Evolutionary conservation across 2,797 vertebrate species (phyloP).

Genomic region (Nyctibius grandis): DNA sequence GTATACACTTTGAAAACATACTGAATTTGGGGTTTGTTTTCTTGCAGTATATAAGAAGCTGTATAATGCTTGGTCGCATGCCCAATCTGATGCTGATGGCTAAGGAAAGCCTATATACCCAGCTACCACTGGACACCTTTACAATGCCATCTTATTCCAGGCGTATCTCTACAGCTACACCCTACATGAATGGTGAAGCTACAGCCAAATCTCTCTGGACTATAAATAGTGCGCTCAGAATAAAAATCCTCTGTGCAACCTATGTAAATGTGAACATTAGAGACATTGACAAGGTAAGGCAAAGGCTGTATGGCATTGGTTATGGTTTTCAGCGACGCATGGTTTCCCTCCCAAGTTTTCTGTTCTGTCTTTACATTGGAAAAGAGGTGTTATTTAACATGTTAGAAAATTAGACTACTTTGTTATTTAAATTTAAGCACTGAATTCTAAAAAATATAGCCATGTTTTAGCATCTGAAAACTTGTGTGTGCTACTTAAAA

Average conservation of each 20-base stretch:
- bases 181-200: slow-evolving; percentile 95
- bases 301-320: background rate
- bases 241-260: slow-evolving; percentile 93
- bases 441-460: background rate
- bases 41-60: slow-evolving; percentile 92
- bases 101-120: slow-evolving; percentile 94
- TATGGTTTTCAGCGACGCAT: background rate
- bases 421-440: background rate
- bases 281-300: slow-evolving; percentile 93
- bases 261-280: slow-evolving; percentile 98
- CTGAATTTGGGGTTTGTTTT: background rate
- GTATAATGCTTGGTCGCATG: slow-evolving; percentile 95
- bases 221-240: slow-evolving; percentile 90
- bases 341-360: background rate
- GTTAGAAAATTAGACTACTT: background rate
- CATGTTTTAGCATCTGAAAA: background rate
- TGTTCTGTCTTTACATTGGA: background rate
- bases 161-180: slow-evolving; percentile 92
- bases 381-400: background rate
- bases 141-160: slow-evolving; percentile 94
- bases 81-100: slow-evolving; percentile 98
- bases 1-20: background rate
- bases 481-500: background rate
- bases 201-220: slow-evolving; percentile 92
- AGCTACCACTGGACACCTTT: slow-evolving; percentile 91